These are phyloP conservation scores for Sylvilagus floridanus DNA, from an alignment of 2,797 vertebrate genomes.

Conservation along the genomic window DNA sequence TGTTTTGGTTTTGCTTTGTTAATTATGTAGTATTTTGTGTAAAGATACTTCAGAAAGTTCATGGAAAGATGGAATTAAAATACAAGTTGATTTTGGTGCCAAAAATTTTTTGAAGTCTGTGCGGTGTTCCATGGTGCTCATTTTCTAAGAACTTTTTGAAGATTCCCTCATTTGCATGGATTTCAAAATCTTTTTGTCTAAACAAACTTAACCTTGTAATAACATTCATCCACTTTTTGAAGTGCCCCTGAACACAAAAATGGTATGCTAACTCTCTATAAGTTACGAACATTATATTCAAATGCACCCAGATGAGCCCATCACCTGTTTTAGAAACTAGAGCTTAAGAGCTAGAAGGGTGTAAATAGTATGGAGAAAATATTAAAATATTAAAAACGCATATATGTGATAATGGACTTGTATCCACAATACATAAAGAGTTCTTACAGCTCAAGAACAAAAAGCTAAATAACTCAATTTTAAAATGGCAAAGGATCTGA, in stretches of 20 bases:
- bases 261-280: not conserved
- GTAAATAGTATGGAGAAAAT: not conserved
- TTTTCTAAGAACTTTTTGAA: too few relatives aligned
- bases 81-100: not conserved
- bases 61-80: too few relatives aligned
- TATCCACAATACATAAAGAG: conserved; percentile 11
- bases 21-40: not conserved
- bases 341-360: not conserved
- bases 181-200: too few relatives aligned
- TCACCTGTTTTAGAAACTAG: conserved; percentile 1
- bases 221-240: too few relatives aligned
- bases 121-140: too few relatives aligned
- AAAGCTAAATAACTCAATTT: not conserved
- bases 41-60: not conserved
- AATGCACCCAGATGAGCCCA: not conserved
- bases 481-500: conserved; percentile 42
- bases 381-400: not conserved
- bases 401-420: not conserved
- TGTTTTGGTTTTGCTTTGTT: conserved; percentile 10
- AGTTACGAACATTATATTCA: not conserved
- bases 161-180: too few relatives aligned
- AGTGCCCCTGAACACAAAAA: too few relatives aligned
- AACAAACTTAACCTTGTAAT: too few relatives aligned
- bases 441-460: conserved; percentile 53
- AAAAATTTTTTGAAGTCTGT: too few relatives aligned